Percentiles rank a stretch among this genome's conserved stretches.
phyloP scores from a whole-genome alignment of 2,797 vertebrate species.

The Muraenolepis orangiensis region DNA sequence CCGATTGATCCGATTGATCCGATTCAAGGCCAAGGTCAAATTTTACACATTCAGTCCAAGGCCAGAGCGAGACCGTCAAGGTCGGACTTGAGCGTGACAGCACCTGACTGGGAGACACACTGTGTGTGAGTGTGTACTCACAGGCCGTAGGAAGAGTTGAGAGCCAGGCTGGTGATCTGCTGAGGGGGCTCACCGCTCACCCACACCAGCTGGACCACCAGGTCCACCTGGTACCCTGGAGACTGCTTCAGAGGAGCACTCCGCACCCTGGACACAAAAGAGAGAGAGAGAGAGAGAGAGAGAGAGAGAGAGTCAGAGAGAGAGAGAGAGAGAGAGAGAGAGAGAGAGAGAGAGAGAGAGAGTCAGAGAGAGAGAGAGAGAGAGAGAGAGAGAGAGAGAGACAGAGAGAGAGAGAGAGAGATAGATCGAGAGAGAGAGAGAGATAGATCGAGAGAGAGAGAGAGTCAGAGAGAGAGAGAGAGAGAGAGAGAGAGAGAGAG shows the following conservation, averaged over 20 bases:
- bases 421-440: too few species aligned
- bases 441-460: too few species aligned
- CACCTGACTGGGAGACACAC: too few species aligned
- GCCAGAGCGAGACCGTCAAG: too few species aligned
- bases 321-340: neutral
- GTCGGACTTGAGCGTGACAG: too few species aligned
- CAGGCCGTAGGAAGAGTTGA: slow-evolving; percentile 91
- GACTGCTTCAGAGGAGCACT: slow-evolving; percentile 93
- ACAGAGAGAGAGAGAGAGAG: too few species aligned
- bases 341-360: neutral
- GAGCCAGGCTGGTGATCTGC: slow-evolving; percentile 91
- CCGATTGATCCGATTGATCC: too few species aligned
- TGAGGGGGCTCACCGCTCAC: slow-evolving; percentile 96
- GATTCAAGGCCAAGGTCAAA: too few species aligned
- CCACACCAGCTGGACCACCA: slow-evolving; percentile 97
- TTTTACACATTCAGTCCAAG: too few species aligned
- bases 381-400: slow-evolving; percentile 1
- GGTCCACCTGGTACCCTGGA: slow-evolving; percentile 92
- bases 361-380: slow-evolving; percentile 14
- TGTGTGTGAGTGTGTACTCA: slow-evolving; percentile 56
- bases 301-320: neutral
- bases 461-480: too few species aligned
- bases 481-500: neutral
- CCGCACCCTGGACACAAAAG: slow-evolving; percentile 79
- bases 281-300: neutral